Percentiles rank a stretch among this genome's conserved stretches.
These are phyloP conservation scores for Erythrocercus mccallii DNA, from an alignment of 2,113 vertebrate species.

Conservation along the genomic window DNA sequence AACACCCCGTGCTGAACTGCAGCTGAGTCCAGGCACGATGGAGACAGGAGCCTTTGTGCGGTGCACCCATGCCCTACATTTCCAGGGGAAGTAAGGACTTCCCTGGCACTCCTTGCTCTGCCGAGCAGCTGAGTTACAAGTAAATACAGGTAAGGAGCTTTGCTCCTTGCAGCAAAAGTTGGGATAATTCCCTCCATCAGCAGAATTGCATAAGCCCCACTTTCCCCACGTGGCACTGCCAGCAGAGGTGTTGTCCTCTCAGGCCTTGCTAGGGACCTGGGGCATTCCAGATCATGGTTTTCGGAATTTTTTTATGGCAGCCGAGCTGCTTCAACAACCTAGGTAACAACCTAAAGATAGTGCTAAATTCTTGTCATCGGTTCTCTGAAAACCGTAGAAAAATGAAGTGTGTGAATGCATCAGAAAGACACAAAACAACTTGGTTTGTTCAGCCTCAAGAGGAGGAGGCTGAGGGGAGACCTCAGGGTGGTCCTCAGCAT, in stretches of 20 bases:
- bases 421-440: not conserved
- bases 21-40: not conserved
- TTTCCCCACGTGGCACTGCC: not conserved
- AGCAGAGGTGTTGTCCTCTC: not conserved
- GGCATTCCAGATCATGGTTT: not conserved
- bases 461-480: not conserved
- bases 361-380: not conserved
- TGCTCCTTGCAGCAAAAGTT: not conserved
- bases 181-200: not conserved
- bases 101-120: not conserved
- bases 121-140: not conserved
- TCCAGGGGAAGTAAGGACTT: not conserved
- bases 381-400: not conserved
- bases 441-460: not conserved
- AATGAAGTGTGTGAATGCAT: fast-evolving
- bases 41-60: not conserved
- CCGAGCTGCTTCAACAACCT: not conserved
- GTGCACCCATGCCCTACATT: not conserved
- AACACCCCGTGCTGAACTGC: not conserved
- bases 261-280: not conserved
- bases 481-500: not conserved
- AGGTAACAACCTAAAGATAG: not conserved
- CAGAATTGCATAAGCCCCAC: not conserved
- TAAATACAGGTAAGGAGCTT: slow-evolving; percentile 17
- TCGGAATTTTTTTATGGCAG: not conserved